Conservation (phyloP, 2,888 invertebrate genomes). For the Amitus sp. region DNA sequence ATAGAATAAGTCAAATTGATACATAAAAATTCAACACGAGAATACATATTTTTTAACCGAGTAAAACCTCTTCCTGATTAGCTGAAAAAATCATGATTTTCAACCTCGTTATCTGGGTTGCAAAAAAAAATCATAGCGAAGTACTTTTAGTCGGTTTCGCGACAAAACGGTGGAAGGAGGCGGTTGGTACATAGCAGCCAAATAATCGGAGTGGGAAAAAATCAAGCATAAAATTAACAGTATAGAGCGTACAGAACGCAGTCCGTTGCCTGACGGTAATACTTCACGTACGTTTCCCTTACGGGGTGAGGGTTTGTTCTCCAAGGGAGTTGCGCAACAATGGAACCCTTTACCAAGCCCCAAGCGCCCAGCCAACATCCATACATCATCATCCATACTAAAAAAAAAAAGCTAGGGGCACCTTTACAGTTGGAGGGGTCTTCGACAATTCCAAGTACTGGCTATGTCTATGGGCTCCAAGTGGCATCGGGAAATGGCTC, state of each 20-base stretch:
- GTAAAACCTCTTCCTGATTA: too few species aligned
- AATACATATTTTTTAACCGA: too few species aligned
- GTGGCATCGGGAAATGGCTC: conserved; percentile 27
- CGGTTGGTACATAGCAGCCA: too few species aligned
- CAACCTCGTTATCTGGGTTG: too few species aligned
- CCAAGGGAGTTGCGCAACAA: conserved; percentile 57
- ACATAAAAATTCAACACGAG: too few species aligned
- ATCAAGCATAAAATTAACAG: conserved; percentile 63
- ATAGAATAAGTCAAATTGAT: too few species aligned
- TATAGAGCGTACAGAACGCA: conserved; percentile 55
- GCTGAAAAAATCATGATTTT: too few species aligned
- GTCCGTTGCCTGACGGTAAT: conserved; percentile 56
- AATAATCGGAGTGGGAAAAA: conserved; percentile 50
- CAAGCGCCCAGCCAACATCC: conserved; percentile 63
- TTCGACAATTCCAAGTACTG: conserved; percentile 45
- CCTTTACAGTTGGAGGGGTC: conserved; percentile 52
- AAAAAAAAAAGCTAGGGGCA: conserved; percentile 56
- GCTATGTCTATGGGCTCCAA: conserved; percentile 20
- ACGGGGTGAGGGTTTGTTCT: conserved; percentile 46
- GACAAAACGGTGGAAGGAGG: not conserved
- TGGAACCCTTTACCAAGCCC: conserved; percentile 66
- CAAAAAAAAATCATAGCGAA: too few species aligned
- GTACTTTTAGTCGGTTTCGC: not conserved
- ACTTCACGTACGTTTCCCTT: conserved; percentile 57
- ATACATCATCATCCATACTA: conserved; percentile 65